A percentile compares a stretch with the other conserved stretches of the same genome.
Conservation (phyloP, 2,113 vertebrate genomes). For the Colossoma macropomum region DNA sequence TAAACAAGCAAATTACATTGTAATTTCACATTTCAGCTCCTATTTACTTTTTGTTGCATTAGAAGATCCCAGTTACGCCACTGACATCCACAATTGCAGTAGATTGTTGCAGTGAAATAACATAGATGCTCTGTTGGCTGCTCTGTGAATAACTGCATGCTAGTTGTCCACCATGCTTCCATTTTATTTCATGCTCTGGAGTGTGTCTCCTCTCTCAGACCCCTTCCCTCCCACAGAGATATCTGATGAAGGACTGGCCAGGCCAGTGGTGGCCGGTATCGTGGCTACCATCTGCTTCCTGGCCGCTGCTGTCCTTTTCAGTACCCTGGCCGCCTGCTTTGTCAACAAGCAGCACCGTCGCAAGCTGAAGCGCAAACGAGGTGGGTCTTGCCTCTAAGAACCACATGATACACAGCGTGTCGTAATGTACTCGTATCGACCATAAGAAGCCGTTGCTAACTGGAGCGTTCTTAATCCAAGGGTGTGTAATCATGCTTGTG, state of each 20-base stretch:
- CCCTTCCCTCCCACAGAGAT: conserved; percentile 93
- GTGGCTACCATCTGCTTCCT: conserved; percentile 98
- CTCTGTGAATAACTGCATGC: conserved; percentile 52
- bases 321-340: conserved; percentile 96
- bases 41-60: neutral
- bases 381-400: conserved; percentile 71
- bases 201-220: conserved; percentile 76
- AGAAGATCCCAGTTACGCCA: neutral
- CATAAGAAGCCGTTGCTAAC: neutral
- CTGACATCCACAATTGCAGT: neutral
- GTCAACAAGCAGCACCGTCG: conserved; percentile 98
- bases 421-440: neutral
- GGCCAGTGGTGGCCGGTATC: conserved; percentile 94
- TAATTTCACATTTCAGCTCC: neutral
- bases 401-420: neutral
- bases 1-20: neutral
- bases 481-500: conserved; percentile 15
- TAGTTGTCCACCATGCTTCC: conserved; percentile 38
- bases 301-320: conserved; percentile 96
- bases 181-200: conserved; percentile 55
- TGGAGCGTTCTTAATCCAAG: neutral
- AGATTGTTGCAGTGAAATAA: conserved; percentile 5
- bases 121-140: conserved; percentile 41
- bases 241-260: conserved; percentile 92
- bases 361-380: conserved; percentile 97